Evolutionary conservation across 2,888 invertebrate species (phyloP).

Genomic region (Tupiocoris notatus): DNA sequence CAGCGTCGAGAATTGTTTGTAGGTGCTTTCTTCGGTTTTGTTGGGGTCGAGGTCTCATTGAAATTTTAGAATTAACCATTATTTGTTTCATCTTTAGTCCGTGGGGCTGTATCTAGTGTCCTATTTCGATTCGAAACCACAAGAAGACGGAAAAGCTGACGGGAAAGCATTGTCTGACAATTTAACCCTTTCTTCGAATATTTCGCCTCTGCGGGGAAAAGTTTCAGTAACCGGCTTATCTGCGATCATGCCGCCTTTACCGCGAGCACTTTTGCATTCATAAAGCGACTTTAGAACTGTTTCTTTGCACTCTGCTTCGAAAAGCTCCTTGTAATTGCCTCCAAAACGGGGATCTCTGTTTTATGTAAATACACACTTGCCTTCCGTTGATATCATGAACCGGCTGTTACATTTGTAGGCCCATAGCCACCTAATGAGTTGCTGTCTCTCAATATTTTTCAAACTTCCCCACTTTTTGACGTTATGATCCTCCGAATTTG

Average conservation of each 20-base stretch:
- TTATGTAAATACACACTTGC: background rate
- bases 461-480: too few relatives aligned
- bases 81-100: background rate
- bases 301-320: background rate
- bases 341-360: background rate
- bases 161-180: background rate
- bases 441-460: too few relatives aligned
- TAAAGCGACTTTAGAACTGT: background rate
- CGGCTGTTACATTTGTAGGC: too few relatives aligned
- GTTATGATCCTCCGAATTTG: too few relatives aligned
- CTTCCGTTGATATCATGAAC: too few relatives aligned
- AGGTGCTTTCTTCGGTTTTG: background rate
- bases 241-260: too few relatives aligned
- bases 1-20: background rate
- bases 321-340: background rate
- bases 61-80: too few relatives aligned
- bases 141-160: background rate
- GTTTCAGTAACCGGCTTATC: background rate
- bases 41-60: too few relatives aligned
- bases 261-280: background rate
- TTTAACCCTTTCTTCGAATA: background rate
- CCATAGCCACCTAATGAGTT: too few relatives aligned
- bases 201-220: background rate
- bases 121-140: too few relatives aligned
- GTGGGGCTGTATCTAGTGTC: too few relatives aligned